These are phyloP conservation scores for Labeo catla DNA, from an alignment of 2,113 vertebrate genomes.

Conservation along the genomic window DNA sequence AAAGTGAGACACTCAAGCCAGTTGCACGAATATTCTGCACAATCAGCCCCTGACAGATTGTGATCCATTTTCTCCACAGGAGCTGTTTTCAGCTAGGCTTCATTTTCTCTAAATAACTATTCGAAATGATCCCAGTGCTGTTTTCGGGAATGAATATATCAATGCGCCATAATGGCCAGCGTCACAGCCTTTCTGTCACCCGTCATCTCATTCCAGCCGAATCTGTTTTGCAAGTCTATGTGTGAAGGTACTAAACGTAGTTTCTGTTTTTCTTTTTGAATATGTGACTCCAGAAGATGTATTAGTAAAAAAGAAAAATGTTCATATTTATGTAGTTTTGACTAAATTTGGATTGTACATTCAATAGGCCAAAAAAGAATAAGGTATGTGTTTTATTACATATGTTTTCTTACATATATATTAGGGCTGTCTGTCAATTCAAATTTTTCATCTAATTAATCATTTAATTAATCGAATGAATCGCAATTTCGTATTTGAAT, in stretches of 20 bases:
- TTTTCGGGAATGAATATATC: constrained; percentile 38
- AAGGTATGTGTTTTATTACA: too few species aligned
- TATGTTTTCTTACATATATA: too few species aligned
- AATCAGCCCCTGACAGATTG: constrained; percentile 11
- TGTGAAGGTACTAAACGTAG: not conserved
- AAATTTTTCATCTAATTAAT: too few species aligned
- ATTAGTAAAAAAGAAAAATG: not conserved
- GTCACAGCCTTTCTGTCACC: constrained; percentile 10
- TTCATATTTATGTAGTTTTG: not conserved
- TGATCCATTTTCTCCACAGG: not conserved
- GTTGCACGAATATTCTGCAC: not conserved
- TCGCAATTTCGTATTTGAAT: too few species aligned
- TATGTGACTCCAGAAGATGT: not conserved
- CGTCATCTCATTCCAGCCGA: not conserved
- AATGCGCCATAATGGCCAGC: constrained; percentile 16
- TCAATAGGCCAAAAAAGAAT: not conserved
- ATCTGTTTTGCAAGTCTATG: constrained; percentile 12
- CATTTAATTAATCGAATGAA: too few species aligned
- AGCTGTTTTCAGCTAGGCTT: not conserved
- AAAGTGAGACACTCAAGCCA: not conserved
- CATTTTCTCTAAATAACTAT: constrained; percentile 31
- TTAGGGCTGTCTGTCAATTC: too few species aligned
- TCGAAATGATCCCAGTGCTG: constrained; percentile 12
- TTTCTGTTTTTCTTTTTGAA: not conserved
- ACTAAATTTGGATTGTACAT: not conserved